Conservation (phyloP, 2,797 vertebrate genomes). For the Triplophysa yarkandensis region DNA sequence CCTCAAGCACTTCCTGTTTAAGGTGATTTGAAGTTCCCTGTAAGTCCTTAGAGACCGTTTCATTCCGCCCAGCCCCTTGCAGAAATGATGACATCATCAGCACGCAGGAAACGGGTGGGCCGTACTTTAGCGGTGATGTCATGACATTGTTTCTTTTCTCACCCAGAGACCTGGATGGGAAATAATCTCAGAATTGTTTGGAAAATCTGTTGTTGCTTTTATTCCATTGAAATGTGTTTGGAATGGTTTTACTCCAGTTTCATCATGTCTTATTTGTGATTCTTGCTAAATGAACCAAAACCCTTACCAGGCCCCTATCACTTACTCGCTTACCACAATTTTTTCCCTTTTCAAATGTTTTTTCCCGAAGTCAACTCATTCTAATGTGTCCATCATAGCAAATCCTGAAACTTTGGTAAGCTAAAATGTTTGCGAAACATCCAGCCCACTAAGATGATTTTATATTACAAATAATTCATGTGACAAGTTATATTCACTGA, state of each 20-base stretch:
- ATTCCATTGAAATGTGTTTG: not conserved
- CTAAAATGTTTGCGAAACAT: slow-evolving; percentile 20
- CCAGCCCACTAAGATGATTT: not conserved
- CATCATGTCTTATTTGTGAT: slow-evolving; percentile 30
- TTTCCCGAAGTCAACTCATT: slow-evolving; percentile 13
- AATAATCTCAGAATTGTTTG: slow-evolving; percentile 48
- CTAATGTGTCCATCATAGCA: slow-evolving; percentile 10
- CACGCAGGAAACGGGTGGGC: slow-evolving; percentile 62
- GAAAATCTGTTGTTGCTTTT: not conserved
- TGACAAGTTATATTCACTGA: no score
- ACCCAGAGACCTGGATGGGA: slow-evolving; percentile 63
- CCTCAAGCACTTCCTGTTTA: slow-evolving; percentile 67
- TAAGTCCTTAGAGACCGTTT: slow-evolving; percentile 47
- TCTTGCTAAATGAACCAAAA: slow-evolving; percentile 46
- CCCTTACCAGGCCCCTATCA: not conserved
- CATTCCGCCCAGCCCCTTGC: slow-evolving; percentile 21
- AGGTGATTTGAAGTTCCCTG: slow-evolving; percentile 67
- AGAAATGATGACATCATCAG: slow-evolving; percentile 66
- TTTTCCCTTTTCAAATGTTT: slow-evolving; percentile 19
- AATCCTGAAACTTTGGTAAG: slow-evolving; percentile 9
- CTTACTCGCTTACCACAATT: slow-evolving; percentile 24
- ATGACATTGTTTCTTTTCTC: slow-evolving; percentile 53
- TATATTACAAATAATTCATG: no score
- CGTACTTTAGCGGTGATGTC: slow-evolving; percentile 56
- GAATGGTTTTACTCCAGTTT: not conserved